Evolutionary conservation across 2,888 invertebrate species (phyloP).

Genomic region (Drepana falcataria): DNA sequence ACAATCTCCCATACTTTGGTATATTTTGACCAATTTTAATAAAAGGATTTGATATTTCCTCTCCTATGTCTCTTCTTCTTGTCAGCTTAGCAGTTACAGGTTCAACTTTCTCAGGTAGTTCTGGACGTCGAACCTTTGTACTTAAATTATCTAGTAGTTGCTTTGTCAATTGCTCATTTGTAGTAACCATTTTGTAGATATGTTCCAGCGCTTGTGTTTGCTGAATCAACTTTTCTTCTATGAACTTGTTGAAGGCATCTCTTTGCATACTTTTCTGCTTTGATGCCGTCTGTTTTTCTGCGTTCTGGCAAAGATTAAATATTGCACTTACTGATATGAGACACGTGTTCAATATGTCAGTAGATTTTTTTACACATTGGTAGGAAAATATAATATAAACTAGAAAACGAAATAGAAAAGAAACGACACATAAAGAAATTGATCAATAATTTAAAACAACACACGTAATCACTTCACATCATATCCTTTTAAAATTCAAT

Average conservation of each 20-base stretch:
- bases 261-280: constrained; percentile 10
- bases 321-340: constrained; percentile 11
- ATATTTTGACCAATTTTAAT: constrained; percentile 39
- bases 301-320: constrained; percentile 37
- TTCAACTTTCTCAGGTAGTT: constrained; percentile 44
- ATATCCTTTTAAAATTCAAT: too few species aligned
- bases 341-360: not conserved
- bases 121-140: constrained; percentile 29
- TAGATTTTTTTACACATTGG: too few species aligned
- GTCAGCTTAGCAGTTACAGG: constrained; percentile 25
- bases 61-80: constrained; percentile 16
- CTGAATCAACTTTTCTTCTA: constrained; percentile 47
- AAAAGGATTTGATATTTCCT: constrained; percentile 29
- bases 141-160: constrained; percentile 38
- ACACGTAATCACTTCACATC: too few species aligned
- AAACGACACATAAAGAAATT: too few species aligned
- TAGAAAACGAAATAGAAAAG: too few species aligned
- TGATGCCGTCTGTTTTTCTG: constrained; percentile 30
- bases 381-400: too few species aligned
- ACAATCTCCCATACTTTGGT: constrained; percentile 43
- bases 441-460: too few species aligned
- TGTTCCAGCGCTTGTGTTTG: constrained; percentile 51
- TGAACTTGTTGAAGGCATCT: constrained; percentile 25
- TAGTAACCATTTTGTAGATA: constrained; percentile 32
- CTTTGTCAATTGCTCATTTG: constrained; percentile 34